Evolutionary conservation across 2,888 invertebrate genomes (phyloP).

Genomic region (Pyrocoelia pectoralis): DNA sequence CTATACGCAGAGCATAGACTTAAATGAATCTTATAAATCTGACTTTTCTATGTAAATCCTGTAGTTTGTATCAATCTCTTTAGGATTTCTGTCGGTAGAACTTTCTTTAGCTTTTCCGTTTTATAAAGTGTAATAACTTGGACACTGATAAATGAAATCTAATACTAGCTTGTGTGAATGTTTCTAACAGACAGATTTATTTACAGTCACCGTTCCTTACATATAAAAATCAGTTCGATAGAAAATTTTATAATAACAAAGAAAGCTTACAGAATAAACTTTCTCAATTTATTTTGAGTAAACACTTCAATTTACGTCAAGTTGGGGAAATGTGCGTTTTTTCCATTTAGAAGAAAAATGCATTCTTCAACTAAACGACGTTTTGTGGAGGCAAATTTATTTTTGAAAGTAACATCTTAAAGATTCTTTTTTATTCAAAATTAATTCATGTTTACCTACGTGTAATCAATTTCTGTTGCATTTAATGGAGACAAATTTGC

Average conservation of each 20-base stretch:
- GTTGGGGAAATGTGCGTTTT: background rate
- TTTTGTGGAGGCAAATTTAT: too few relatives aligned
- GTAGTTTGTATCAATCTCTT: constrained; percentile 31
- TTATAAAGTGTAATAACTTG: constrained; percentile 16
- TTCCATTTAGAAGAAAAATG: background rate
- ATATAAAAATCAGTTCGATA: constrained; percentile 3
- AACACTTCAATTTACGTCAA: constrained; percentile 1
- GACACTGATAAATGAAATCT: constrained; percentile 35
- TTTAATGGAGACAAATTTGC: too few relatives aligned
- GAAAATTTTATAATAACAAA: constrained; percentile 2
- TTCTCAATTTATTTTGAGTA: background rate
- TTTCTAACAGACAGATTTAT: constrained; percentile 15
- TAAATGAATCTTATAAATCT: constrained; percentile 19
- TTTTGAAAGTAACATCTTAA: too few relatives aligned
- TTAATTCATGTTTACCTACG: too few relatives aligned
- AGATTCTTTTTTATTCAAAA: too few relatives aligned
- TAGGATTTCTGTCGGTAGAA: constrained; percentile 22
- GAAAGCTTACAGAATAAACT: background rate
- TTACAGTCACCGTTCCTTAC: background rate
- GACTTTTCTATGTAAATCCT: constrained; percentile 30
- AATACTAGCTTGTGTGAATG: constrained; percentile 15
- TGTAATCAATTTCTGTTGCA: too few relatives aligned
- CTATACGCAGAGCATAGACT: constrained; percentile 6
- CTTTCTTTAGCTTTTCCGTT: constrained; percentile 16
- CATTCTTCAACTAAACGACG: too few relatives aligned